Conservation (phyloP, 2,888 invertebrate genomes). For the Phania funesta region DNA sequence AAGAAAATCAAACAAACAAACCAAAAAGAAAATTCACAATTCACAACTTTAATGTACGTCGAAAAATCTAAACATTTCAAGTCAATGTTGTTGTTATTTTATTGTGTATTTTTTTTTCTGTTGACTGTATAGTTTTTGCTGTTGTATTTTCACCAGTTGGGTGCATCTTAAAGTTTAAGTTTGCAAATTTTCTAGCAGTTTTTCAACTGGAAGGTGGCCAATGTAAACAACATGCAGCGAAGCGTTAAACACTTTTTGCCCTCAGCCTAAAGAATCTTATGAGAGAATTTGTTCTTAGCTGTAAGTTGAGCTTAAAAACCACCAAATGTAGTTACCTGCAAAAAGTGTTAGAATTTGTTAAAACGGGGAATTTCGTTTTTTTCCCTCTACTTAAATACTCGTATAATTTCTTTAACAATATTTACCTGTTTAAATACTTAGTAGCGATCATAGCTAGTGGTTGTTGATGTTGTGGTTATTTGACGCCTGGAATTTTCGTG, state of each 20-base stretch:
- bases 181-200: constrained; percentile 48
- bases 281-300: constrained; percentile 76
- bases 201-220: constrained; percentile 48
- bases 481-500: constrained; percentile 54
- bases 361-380: constrained; percentile 18
- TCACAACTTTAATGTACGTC: constrained; percentile 58
- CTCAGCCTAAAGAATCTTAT: constrained; percentile 44
- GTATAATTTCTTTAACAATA: constrained; percentile 3
- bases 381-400: not conserved
- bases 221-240: constrained; percentile 54
- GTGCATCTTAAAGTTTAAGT: constrained; percentile 55
- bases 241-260: constrained; percentile 54
- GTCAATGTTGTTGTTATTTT: constrained; percentile 51
- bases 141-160: constrained; percentile 18
- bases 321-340: not conserved
- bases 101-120: not conserved
- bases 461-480: constrained; percentile 39
- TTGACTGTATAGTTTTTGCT: constrained; percentile 1
- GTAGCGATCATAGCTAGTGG: no score
- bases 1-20: constrained; percentile 23
- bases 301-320: not conserved
- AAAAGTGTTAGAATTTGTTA: constrained; percentile 57
- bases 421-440: not conserved
- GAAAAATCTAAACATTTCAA: constrained; percentile 60
- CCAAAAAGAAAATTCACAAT: constrained; percentile 57